Percentiles rank a stretch among this genome's conserved stretches.
Evolutionary conservation across 2,888 invertebrate genomes (phyloP).

Genomic region (Bembecia ichneumoniformis): DNA sequence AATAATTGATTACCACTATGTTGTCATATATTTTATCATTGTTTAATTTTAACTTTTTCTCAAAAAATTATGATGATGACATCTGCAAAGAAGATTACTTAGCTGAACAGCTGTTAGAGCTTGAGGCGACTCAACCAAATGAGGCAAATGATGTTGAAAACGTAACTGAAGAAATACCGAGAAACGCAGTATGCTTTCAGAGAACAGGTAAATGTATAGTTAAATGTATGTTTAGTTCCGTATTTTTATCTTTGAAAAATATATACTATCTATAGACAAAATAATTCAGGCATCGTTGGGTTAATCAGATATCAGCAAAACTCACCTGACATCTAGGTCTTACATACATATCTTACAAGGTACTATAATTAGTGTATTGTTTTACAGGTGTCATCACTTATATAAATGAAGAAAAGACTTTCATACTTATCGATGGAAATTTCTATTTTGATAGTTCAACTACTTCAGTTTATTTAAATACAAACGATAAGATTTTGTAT

Average conservation of each 20-base stretch:
- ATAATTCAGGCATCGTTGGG: background rate
- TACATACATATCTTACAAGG: background rate
- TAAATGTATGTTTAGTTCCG: background rate
- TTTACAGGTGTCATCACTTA: constrained; percentile 72
- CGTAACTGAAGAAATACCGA: constrained; percentile 20
- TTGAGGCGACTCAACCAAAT: constrained; percentile 36
- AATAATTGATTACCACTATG: constrained; percentile 52
- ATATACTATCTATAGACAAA: background rate
- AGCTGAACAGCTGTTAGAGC: constrained; percentile 45
- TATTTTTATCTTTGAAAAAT: background rate
- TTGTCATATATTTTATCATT: constrained; percentile 51
- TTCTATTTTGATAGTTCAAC: constrained; percentile 64
- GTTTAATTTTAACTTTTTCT: constrained; percentile 41
- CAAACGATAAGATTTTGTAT: constrained; percentile 72
- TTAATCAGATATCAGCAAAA: too few species aligned
- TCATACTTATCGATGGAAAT: constrained; percentile 74
- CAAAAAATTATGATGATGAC: constrained; percentile 19
- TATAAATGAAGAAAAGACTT: constrained; percentile 37
- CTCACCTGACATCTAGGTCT: too few species aligned
- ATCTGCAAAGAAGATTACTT: constrained; percentile 45
- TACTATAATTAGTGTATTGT: background rate
- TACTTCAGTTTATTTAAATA: constrained; percentile 38
- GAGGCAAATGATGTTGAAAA: constrained; percentile 9
- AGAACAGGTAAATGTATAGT: constrained; percentile 41
- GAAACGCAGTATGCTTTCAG: constrained; percentile 39